Evolutionary conservation across 2,888 invertebrate species (phyloP).

Genomic region (Epistrophe grossulariae): DNA sequence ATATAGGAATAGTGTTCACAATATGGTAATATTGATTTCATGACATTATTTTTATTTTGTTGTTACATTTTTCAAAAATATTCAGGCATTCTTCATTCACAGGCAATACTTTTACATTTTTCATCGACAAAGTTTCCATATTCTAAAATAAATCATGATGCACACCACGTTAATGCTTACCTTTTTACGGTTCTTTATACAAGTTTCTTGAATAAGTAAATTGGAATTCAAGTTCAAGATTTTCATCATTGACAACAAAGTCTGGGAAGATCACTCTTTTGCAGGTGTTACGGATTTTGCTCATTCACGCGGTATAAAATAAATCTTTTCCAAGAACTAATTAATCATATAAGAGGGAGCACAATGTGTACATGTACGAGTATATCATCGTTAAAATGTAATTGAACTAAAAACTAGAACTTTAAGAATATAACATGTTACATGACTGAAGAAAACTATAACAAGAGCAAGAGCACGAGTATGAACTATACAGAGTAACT

Average conservation of each 20-base stretch:
- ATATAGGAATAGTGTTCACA: too few species aligned
- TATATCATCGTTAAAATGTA: constrained; percentile 16
- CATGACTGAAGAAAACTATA: background rate
- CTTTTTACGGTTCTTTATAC: constrained; percentile 6
- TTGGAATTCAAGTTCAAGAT: background rate
- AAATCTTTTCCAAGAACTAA: constrained; percentile 17
- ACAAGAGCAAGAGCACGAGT: too few species aligned
- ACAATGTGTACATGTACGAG: constrained; percentile 3
- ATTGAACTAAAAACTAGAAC: constrained; percentile 18
- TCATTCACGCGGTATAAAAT: constrained; percentile 22
- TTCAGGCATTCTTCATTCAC: background rate
- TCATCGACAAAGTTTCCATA: background rate
- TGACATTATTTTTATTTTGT: too few species aligned
- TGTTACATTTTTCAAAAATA: background rate
- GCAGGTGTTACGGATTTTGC: constrained; percentile 11
- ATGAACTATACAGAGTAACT: background rate
- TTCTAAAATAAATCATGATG: background rate
- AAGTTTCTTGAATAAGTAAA: background rate
- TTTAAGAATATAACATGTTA: background rate
- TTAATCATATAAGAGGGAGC: background rate
- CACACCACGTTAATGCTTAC: background rate
- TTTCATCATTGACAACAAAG: background rate
- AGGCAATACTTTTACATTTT: background rate
- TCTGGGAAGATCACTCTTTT: background rate
- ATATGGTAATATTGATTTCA: too few species aligned